Evolutionary conservation across 2,797 vertebrate species (phyloP).

Genomic region (Squalus acanthias): DNA sequence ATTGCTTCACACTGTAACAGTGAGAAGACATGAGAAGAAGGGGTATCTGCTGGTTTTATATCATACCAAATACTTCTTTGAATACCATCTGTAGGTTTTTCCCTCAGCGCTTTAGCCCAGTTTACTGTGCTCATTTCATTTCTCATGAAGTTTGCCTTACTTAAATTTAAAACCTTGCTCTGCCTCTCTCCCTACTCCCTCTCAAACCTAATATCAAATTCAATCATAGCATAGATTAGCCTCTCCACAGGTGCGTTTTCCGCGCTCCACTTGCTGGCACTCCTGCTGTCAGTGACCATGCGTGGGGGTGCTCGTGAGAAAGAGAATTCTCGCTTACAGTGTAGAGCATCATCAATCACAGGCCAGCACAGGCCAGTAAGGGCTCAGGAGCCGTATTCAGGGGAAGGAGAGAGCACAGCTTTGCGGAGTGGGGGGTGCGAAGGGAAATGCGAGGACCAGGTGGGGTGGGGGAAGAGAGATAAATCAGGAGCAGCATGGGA

Average conservation of each 20-base stretch:
- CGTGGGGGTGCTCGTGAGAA: not conserved
- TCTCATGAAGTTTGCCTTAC: not conserved
- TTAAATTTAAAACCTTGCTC: conserved; percentile 3
- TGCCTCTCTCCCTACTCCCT: not conserved
- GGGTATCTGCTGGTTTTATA: not conserved
- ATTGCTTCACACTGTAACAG: too few relatives aligned
- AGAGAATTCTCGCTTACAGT: not conserved
- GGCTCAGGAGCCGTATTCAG: not conserved
- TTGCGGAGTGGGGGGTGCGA: not conserved
- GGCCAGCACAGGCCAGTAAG: not conserved
- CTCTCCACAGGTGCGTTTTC: not conserved
- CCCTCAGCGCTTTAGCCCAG: not conserved
- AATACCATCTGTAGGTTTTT: not conserved
- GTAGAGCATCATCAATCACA: not conserved
- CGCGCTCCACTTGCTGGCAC: not conserved
- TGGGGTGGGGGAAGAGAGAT: not conserved
- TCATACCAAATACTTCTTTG: not conserved
- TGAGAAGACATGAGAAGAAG: too few relatives aligned
- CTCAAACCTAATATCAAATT: not conserved
- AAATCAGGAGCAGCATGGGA: not conserved
- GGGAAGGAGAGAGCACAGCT: not conserved
- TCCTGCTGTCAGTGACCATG: not conserved
- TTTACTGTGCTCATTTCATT: not conserved
- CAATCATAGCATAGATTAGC: not conserved
- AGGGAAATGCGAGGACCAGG: not conserved